Evolutionary conservation across 2,888 invertebrate genomes (phyloP), one percentile per base, ranked within the genome.

Genomic region (Pammene fasciana): DNA sequence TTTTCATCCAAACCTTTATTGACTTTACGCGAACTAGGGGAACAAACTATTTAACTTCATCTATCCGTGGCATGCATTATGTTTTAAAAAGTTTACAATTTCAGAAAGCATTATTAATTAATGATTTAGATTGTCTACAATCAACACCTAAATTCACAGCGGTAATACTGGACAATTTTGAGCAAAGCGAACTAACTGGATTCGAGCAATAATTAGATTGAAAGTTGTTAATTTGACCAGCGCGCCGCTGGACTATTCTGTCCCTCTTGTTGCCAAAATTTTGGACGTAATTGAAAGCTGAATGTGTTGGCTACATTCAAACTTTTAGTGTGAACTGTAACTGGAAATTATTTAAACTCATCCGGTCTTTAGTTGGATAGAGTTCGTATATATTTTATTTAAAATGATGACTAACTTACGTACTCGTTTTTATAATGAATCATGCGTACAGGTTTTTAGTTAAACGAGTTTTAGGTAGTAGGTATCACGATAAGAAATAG

Each of bases 211-310:
- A 80, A 83, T 81, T 78, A 76, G 75, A 78, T 78, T 75, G 73
- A 76, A 83, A 83, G 78, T 83, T 81, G 75, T 61, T 78, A 79
- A 81, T 81, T 79, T 71, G 72, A 75, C 76, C 75, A 73, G 73
- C 64, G 71, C 72, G 66, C 72, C 72, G 73, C 74, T 67, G 56
- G 68, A 74, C 72, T 67, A 46, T 52, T 66, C 74, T 67, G 74
- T 74, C 74, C 71, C 78, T n/a, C n/a, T 65, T 70, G 73, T 71
- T 75, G 77, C 72, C 75, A 61, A 72, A 74, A 80, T 73, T 76
- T 73, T 59, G 71, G 48, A 59, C 72, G 73, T 77, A 78, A 79
- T 79, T 78, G 74, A 79, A 78, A 76, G 75, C 72, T 75, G 73
- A 77, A 75, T 75, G 72, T 73, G 73, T 70, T 73, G 65, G 67